A percentile compares a stretch with the other conserved stretches of the same genome.
These are phyloP conservation scores for Acromyrmex heyeri DNA, from an alignment of 1,140 invertebrate genomes.

Conservation along the genomic window DNA sequence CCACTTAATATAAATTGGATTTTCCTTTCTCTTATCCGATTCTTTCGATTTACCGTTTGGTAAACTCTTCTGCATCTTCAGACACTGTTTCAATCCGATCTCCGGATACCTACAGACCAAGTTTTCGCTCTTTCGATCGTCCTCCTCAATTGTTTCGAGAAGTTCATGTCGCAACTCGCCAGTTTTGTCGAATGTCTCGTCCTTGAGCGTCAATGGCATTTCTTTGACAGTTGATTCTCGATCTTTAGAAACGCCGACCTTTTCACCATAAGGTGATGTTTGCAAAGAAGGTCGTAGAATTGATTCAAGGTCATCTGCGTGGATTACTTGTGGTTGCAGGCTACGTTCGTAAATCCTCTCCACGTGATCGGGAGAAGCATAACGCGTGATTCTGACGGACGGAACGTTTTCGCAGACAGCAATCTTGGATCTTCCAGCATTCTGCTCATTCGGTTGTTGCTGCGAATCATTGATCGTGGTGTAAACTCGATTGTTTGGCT, in stretches of 20 bases:
- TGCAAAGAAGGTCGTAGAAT: conserved; percentile 72
- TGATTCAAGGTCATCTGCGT: conserved; percentile 77
- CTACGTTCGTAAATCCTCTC: conserved; percentile 80
- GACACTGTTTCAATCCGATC: conserved; percentile 71
- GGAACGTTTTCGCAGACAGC: conserved; percentile 31
- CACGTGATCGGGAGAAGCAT: conserved; percentile 72
- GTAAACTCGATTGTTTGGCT: conserved; percentile 70
- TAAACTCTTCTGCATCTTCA: conserved; percentile 71
- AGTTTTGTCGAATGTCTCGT: conserved; percentile 59
- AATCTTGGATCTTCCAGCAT: conserved; percentile 35
- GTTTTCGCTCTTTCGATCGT: conserved; percentile 68
- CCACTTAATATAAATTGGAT: conserved; percentile 19
- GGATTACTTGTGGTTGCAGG: conserved; percentile 78
- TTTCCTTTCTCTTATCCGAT: conserved; percentile 31
- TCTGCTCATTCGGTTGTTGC: conserved; percentile 70
- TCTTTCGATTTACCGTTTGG: conserved; percentile 67
- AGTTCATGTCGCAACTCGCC: conserved; percentile 69
- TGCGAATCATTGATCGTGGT: conserved; percentile 39
- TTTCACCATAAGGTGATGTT: conserved; percentile 78
- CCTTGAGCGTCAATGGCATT: conserved; percentile 13
- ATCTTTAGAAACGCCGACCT: conserved; percentile 37
- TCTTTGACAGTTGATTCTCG: conserved; percentile 58
- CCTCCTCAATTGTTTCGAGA: conserved; percentile 75
- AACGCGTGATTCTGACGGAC: conserved; percentile 60
- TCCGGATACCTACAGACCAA: conserved; percentile 65